A percentile compares a stretch with the other conserved stretches of the same genome.
These are phyloP conservation scores for Cheilosia pagana DNA, from an alignment of 2,888 invertebrate genomes.

Conservation along the genomic window DNA sequence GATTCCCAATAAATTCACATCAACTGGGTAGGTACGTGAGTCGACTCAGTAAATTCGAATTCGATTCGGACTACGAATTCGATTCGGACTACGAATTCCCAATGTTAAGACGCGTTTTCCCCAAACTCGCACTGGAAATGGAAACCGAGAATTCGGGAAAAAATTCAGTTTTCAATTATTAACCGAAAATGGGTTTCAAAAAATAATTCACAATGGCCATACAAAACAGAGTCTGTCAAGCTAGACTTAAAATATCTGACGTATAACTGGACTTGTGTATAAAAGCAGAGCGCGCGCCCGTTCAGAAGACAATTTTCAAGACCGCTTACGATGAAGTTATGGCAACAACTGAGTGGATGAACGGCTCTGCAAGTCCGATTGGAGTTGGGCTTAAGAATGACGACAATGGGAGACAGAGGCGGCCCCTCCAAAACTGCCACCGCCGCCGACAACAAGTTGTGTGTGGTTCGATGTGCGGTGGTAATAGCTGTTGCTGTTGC, in stretches of 20 bases:
- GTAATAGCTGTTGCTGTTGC: conserved; percentile 32
- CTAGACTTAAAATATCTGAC: conserved; percentile 33
- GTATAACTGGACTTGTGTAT: conserved; percentile 44
- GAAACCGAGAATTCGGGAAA: neutral
- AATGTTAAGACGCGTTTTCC: conserved; percentile 1
- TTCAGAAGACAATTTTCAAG: conserved; percentile 41
- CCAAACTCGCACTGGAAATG: neutral
- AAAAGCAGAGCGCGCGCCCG: conserved; percentile 35
- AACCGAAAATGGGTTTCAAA: conserved; percentile 10
- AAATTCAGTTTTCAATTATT: conserved; percentile 15
- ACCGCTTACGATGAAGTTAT: conserved; percentile 72
- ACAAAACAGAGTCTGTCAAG: conserved; percentile 3
- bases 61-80: conserved; percentile 6
- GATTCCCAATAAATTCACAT: conserved; percentile 68
- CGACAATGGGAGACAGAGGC: conserved; percentile 53
- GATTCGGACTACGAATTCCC: conserved; percentile 5
- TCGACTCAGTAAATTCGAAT: conserved; percentile 35
- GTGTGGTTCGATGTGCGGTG: conserved; percentile 66
- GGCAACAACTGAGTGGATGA: conserved; percentile 71
- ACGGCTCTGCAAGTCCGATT: conserved; percentile 58
- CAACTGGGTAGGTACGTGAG: conserved; percentile 48
- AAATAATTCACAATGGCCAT: neutral
- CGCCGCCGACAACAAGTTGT: conserved; percentile 61
- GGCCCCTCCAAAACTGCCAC: conserved; percentile 42
- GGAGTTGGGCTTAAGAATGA: conserved; percentile 60